These are phyloP conservation scores for Zosterops lateralis DNA, from an alignment of 2,113 vertebrate genomes.

Conservation along the genomic window DNA sequence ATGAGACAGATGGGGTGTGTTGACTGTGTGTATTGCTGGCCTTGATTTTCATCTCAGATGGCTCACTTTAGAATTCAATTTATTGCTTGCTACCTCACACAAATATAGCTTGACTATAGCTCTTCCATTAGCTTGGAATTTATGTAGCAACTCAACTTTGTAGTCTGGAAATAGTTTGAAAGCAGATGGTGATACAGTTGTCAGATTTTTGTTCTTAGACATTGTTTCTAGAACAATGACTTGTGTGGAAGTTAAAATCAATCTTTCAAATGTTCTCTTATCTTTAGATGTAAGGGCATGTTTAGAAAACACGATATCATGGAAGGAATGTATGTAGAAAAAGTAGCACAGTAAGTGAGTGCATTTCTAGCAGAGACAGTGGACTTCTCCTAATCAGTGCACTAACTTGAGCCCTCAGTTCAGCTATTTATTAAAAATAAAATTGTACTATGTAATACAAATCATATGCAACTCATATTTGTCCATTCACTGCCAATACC, in stretches of 20 bases:
- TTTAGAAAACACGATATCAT: background rate
- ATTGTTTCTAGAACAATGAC: background rate
- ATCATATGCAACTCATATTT: background rate
- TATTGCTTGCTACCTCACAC: background rate
- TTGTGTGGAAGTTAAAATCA: background rate
- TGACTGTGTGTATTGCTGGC: background rate
- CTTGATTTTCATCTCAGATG: background rate
- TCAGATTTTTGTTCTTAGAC: background rate
- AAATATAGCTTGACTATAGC: background rate
- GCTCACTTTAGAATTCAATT: background rate
- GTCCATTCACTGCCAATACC: background rate
- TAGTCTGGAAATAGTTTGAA: background rate
- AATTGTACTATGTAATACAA: background rate
- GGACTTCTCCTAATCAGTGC: background rate
- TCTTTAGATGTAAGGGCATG: fast-evolving
- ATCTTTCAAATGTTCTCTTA: background rate
- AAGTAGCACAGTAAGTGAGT: background rate
- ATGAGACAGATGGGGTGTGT: background rate
- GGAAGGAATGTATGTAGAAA: background rate
- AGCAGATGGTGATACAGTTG: background rate
- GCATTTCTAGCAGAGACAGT: background rate
- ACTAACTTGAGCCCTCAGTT: background rate
- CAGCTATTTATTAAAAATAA: background rate
- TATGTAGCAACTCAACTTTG: background rate
- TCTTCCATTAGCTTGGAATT: background rate